Evolutionary conservation across 2,113 vertebrate species (phyloP), one percentile per base, ranked within the genome.

Genomic region (Sinosuthora webbiana): DNA sequence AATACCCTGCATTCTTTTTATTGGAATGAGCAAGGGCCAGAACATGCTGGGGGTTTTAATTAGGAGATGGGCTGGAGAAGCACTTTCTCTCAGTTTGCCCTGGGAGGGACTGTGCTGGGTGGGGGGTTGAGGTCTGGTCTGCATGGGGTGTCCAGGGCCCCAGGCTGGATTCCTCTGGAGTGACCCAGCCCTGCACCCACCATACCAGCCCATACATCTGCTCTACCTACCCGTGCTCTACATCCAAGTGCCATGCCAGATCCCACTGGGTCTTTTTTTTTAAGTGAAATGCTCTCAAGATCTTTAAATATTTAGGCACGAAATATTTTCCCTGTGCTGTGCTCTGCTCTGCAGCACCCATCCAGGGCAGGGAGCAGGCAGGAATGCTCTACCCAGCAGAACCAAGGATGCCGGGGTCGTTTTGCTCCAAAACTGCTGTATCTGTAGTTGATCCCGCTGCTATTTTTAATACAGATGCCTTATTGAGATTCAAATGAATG

Each of bases 401-500:
- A 4, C 9, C 6, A 19, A 74, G 82, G 62, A 69, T 18, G 11
- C 19, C 13, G 24, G 73, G 55, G 50, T 49, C 1, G 0, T 69
- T 83, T 67, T 7, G 8, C 93, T 95, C 88, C 62, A 30, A 88
- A 94, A 64, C 41, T 59, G 60, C 92, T 83, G 64, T 59, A 79
- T 89, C 83, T 92, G 39, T 22, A n/a, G n/a, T 89, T 63, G 81
- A 85, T 95, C 89, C 92, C n/a, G 16, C 89, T 94, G 96, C 97
- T 98, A 93, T 97, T 97, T 98, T 97, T 97, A 96, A 93, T 55
- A 86, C 83, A 39, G 88, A 96, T 94, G 97, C 91, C 95, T 98
- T 94, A 96, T 96, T 97, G 97, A 96, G 97, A 97, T 97, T 97
- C 97, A 97, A 96, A 97, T 95, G 91, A 96, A 96, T 82, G 92